Base-by-base conservation (phyloP, 2,888 invertebrate species). In the Pinctada fucata region DNA sequence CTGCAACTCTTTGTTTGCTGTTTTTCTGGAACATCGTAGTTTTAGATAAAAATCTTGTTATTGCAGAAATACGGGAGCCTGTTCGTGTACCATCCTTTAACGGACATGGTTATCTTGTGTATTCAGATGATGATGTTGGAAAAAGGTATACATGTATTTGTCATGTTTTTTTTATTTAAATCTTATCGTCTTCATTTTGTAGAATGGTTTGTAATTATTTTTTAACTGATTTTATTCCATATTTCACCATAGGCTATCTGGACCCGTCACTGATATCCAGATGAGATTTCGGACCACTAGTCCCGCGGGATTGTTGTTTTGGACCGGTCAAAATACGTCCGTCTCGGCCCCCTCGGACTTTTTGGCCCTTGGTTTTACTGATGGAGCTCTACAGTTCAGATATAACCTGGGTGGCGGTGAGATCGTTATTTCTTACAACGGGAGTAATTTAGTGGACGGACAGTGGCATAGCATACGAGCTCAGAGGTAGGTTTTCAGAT, bases 331-430 rank as follows among this genome's bases (percentile, higher is more conserved):
- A 72, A 94, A 95, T 72, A 94, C 94, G 87, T 94, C 95, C 83
- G 73, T 83, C 10, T 93, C 94, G 64, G 64, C 82, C 4, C 87
- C 94, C 64, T 94, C 95, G 74, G 97, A 97, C 93, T 97, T 96
- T 94, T 94, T 98, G 70, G 96, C 97, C 58, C 94, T 98, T 69
- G 97, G 97, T 67, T 94, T 98, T 79, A 95, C 96, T 90, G 94
- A 95, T 86, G 97, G 97, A 0, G 95, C 95, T 77, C 94, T 97
- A 2, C 96, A 93, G 86, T 90, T 95, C 88, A 95, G 97, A 88
- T 97, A 96, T 92, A 96, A 97, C 93, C 94, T 97, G 84, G 97
- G 97, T 70, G 96, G 96, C 85, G 97, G 97, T 0, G 97, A 97
- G 91, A 96, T 96, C 72, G 94, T 95, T 83, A 95, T 98, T 74